phyloP scores from a whole-genome alignment of 2,113 vertebrate genomes.

The Lipotes vexillifer region DNA sequence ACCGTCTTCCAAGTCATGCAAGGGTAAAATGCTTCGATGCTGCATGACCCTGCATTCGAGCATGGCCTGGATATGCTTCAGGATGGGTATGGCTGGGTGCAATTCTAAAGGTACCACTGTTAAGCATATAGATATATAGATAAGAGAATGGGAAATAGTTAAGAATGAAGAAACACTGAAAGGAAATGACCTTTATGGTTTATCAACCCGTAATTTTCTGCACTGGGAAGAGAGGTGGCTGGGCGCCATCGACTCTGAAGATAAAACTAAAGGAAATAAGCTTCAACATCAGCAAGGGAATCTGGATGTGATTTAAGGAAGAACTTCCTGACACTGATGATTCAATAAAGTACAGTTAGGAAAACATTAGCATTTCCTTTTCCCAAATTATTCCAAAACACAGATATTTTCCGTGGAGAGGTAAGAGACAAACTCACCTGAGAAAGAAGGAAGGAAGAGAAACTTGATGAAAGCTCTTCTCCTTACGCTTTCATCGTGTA shows the following conservation, averaged over 20 bases:
- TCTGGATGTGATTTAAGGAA: background rate
- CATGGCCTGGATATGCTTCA: too few relatives aligned
- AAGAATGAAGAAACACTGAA: background rate
- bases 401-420: background rate
- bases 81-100: accelerated
- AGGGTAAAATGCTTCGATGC: background rate
- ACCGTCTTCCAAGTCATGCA: background rate
- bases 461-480: background rate
- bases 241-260: background rate
- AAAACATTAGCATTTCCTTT: background rate
- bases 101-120: background rate
- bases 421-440: background rate
- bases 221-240: background rate
- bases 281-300: background rate
- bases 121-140: too few relatives aligned
- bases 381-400: background rate
- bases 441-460: background rate
- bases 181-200: background rate
- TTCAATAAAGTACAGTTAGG: background rate
- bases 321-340: background rate
- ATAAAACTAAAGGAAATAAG: background rate
- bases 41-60: background rate
- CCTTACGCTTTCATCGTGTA: background rate
- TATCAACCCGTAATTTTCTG: background rate
- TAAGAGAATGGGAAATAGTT: background rate